These are phyloP conservation scores for Drosophila greeni DNA, from an alignment of 2,888 invertebrate genomes.

Conservation along the genomic window DNA sequence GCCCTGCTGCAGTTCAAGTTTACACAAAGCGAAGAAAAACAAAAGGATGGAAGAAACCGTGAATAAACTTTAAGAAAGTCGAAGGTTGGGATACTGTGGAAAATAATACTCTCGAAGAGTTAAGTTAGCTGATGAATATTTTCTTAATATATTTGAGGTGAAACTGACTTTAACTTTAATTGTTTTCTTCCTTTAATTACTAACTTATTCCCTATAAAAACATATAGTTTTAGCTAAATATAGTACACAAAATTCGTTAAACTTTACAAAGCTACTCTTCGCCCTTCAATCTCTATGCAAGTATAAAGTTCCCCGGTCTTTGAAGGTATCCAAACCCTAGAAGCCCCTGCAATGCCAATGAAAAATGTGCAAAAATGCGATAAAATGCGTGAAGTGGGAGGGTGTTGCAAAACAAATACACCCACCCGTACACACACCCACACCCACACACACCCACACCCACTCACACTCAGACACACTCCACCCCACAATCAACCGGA, in stretches of 20 bases:
- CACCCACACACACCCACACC: constrained; percentile 3
- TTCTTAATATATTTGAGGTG: too few relatives aligned
- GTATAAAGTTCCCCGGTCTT: neutral
- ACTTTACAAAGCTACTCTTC: too few relatives aligned
- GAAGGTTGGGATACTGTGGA: neutral
- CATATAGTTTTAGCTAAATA: too few relatives aligned
- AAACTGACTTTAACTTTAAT: too few relatives aligned
- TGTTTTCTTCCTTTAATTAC: too few relatives aligned
- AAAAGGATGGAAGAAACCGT: constrained; percentile 32
- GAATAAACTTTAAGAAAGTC: neutral
- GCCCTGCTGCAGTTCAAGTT: constrained; percentile 55
- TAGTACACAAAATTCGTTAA: too few relatives aligned
- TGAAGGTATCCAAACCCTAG: constrained; percentile 30
- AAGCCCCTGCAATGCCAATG: constrained; percentile 40
- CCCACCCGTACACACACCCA: neutral
- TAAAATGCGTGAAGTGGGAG: constrained; percentile 54
- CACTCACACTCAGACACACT: constrained; percentile 3
- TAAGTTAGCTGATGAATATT: too few relatives aligned
- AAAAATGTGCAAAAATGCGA: constrained; percentile 60
- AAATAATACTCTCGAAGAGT: neutral
- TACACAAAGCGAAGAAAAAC: constrained; percentile 42
- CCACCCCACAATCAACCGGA: neutral
- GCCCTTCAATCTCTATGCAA: neutral
- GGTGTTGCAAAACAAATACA: constrained; percentile 17
- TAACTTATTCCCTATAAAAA: too few relatives aligned